Evolutionary conservation across 37 sponge, comb jelly and placozoan genomes (phyloP).

Genomic region (Theonella swinhoei): DNA sequence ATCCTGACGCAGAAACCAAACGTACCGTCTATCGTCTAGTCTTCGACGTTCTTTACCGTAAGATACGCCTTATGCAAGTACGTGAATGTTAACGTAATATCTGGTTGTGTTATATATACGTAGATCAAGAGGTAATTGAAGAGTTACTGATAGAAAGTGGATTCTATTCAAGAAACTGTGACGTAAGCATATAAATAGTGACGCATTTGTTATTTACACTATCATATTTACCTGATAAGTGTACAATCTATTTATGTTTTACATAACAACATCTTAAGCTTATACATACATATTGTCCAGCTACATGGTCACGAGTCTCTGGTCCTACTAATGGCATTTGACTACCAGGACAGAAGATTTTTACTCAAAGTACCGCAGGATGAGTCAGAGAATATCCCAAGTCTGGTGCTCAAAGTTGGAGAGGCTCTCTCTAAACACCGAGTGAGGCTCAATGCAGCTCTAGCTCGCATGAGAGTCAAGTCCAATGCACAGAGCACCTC

Average conservation of each 20-base stretch:
- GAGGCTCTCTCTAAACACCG: constrained; percentile 54
- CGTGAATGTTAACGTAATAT: background rate
- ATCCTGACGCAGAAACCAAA: background rate
- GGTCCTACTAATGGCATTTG: constrained; percentile 64
- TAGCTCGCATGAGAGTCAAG: constrained; percentile 70
- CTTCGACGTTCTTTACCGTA: constrained; percentile 56
- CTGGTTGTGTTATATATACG: background rate
- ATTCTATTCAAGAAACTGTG: constrained; percentile 48
- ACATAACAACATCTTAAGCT: too few relatives aligned
- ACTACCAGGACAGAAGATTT: constrained; percentile 61
- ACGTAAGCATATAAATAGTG: constrained; percentile 41
- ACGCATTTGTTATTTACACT: too few relatives aligned
- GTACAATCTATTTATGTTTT: too few relatives aligned
- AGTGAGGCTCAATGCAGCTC: constrained; percentile 64
- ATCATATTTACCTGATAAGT: too few relatives aligned
- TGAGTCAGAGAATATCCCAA: constrained; percentile 14
- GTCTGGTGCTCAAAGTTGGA: constrained; percentile 14
- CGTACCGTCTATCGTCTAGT: constrained; percentile 42
- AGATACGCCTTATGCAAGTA: background rate
- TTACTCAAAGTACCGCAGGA: constrained; percentile 28
- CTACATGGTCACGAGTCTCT: constrained; percentile 48
- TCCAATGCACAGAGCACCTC: constrained; percentile 26
- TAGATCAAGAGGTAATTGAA: constrained; percentile 45
- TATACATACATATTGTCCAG: too few relatives aligned
- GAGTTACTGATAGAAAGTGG: constrained; percentile 63